phyloP scores from a whole-genome alignment of 2,888 invertebrate genomes.

The Noctua fimbriata region DNA sequence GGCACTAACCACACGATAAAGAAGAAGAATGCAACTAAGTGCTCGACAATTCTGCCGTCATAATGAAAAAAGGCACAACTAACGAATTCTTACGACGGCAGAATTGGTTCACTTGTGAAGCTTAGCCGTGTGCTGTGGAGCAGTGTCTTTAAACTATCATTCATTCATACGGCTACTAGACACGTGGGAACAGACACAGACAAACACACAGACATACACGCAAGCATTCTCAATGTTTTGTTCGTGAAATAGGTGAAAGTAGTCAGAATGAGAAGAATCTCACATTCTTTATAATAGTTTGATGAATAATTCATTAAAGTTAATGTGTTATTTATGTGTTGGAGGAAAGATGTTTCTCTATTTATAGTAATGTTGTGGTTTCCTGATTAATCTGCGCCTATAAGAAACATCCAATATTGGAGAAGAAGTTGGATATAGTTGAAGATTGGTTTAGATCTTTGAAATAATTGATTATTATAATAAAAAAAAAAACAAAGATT shows the following conservation, averaged over 20 bases:
- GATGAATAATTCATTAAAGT: conserved; percentile 58
- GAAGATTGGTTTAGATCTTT: neutral
- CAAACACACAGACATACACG: conserved; percentile 16
- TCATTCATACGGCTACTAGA: conserved; percentile 19
- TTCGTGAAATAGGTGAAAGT: conserved; percentile 59
- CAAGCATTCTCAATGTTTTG: conserved; percentile 36
- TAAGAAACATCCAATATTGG: neutral
- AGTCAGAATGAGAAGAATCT: conserved; percentile 50
- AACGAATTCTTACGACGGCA: too few relatives aligned
- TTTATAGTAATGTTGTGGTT: neutral
- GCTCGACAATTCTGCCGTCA: too few relatives aligned
- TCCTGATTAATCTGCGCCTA: neutral
- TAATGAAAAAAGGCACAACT: too few relatives aligned
- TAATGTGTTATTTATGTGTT: conserved; percentile 17
- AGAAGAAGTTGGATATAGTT: neutral
- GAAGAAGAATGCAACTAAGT: too few relatives aligned
- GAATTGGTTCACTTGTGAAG: too few relatives aligned
- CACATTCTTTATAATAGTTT: conserved; percentile 40
- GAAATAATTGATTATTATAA: too few relatives aligned
- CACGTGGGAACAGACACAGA: conserved; percentile 55
- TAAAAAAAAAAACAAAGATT: too few relatives aligned
- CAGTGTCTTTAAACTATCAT: conserved; percentile 16
- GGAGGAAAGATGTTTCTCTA: conserved; percentile 17
- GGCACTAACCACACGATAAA: too few relatives aligned
- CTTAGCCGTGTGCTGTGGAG: neutral